These are phyloP conservation scores for Muntiacus muntjak DNA, from an alignment of 2,113 vertebrate genomes.

Conservation along the genomic window DNA sequence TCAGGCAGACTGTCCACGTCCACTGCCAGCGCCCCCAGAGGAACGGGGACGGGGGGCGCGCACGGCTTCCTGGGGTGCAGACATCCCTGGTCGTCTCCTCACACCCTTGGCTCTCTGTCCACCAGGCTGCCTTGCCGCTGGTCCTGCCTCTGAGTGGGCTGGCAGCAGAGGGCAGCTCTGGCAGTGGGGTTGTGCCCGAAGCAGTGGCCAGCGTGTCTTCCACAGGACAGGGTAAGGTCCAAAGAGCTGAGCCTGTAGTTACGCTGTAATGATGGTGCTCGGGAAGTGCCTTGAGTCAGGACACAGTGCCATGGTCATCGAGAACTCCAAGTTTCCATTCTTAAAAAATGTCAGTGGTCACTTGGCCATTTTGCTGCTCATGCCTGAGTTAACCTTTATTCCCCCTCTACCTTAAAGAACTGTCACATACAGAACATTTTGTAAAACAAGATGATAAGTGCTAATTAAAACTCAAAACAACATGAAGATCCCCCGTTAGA, in stretches of 20 bases:
- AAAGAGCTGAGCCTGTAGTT: slow-evolving; percentile 9
- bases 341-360: not conserved
- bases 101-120: not conserved
- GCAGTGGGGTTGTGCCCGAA: not conserved
- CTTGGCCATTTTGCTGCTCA: not conserved
- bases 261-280: not conserved
- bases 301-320: not conserved
- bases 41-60: not conserved
- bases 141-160: not conserved
- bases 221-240: not conserved
- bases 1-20: not conserved
- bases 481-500: not conserved
- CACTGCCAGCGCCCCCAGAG: not conserved
- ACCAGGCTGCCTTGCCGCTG: not conserved
- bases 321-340: not conserved
- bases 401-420: not conserved
- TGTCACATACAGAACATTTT: not conserved
- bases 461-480: not conserved
- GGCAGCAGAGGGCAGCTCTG: not conserved
- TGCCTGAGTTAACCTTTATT: not conserved
- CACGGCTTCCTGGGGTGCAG: not conserved
- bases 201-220: not conserved
- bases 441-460: not conserved
- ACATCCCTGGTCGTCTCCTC: not conserved
- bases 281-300: slow-evolving; percentile 59